These are phyloP conservation scores for Acanthis flammea DNA, from an alignment of 2,797 vertebrate species.

Conservation along the genomic window DNA sequence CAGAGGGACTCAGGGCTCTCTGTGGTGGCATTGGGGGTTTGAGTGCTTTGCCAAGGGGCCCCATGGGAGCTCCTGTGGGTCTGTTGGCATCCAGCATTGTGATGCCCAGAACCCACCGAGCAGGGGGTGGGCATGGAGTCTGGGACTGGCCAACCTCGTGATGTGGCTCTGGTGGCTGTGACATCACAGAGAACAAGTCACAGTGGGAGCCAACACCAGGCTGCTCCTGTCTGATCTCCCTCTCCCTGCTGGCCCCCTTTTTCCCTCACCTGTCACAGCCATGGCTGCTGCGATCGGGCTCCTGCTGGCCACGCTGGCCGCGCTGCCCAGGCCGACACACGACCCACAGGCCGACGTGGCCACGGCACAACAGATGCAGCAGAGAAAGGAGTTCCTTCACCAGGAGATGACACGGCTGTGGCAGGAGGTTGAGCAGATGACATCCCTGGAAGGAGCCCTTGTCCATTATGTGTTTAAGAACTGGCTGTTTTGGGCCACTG, in stretches of 20 bases:
- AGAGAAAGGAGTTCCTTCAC: background rate
- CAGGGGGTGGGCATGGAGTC: background rate
- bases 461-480: background rate
- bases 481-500: background rate
- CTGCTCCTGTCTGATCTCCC: background rate
- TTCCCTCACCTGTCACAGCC: background rate
- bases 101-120: background rate
- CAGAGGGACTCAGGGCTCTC: background rate
- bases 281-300: rapidly evolving
- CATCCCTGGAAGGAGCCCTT: background rate
- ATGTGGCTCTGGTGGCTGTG: background rate
- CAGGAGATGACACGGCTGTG: background rate
- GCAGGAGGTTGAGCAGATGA: background rate
- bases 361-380: rapidly evolving
- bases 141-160: rapidly evolving
- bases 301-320: rapidly evolving
- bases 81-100: too few relatives aligned
- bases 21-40: background rate
- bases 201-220: background rate
- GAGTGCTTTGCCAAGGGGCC: background rate
- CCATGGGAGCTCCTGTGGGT: too few relatives aligned
- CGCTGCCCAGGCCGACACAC: background rate
- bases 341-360: rapidly evolving
- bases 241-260: background rate
- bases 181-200: background rate